Conservation (phyloP, 2,113 vertebrate species). For the Bagarius yarrelli region DNA sequence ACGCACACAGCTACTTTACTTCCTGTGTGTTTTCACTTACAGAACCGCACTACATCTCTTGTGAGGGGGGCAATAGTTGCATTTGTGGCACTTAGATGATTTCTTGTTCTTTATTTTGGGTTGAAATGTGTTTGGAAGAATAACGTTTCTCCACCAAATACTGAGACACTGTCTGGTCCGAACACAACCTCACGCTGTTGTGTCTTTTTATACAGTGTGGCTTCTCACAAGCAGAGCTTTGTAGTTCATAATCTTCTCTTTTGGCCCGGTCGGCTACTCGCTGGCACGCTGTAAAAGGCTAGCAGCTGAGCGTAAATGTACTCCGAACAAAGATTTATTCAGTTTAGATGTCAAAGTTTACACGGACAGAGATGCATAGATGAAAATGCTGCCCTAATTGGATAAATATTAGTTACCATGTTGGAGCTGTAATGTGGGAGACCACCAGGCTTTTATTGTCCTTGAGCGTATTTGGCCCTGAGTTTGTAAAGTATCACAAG, state of each 20-base stretch:
- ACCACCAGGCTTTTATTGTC: slow-evolving; percentile 8
- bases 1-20: not conserved
- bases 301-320: slow-evolving; percentile 45
- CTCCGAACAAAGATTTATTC: slow-evolving; percentile 44
- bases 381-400: slow-evolving; percentile 45
- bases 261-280: slow-evolving; percentile 19
- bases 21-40: not conserved
- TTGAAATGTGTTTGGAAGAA: not conserved
- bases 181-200: slow-evolving; percentile 29
- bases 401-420: slow-evolving; percentile 7
- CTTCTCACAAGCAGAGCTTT: slow-evolving; percentile 44
- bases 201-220: slow-evolving; percentile 22
- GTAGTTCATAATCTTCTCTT: slow-evolving; percentile 39
- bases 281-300: slow-evolving; percentile 46
- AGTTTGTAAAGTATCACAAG: not conserved
- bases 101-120: not conserved
- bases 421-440: slow-evolving; percentile 4
- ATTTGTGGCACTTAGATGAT: not conserved
- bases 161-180: slow-evolving; percentile 2
- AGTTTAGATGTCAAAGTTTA: slow-evolving; percentile 42
- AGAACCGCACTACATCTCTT: not conserved
- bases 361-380: slow-evolving; percentile 16
- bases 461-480: not conserved
- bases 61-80: not conserved
- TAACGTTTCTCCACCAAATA: not conserved